Base-by-base conservation (phyloP, 2,888 invertebrate species). In the Serripes groenlandicus region DNA sequence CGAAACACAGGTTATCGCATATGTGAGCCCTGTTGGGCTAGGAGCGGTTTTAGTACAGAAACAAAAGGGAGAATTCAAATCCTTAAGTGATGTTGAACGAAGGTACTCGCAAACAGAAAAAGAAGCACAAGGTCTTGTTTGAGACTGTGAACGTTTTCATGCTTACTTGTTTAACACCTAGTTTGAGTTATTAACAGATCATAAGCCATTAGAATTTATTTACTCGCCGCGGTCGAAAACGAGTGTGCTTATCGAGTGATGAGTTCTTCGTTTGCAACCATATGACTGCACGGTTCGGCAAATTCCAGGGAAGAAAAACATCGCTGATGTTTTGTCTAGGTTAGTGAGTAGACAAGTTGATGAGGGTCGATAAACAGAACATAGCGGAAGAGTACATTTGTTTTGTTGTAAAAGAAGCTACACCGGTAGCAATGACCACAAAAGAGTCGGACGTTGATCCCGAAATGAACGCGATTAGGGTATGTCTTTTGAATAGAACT, bases 111-210 rank as follows among this genome's bases (percentile, higher is more conserved):
- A 90, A 74, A 86, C 86, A 42, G 89, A 90, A 49, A 74, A 70
- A 64, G 84, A 84, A 42, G 86, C 82, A 0, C 70, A 82, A 2
- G 82, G 35, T 1, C 69, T 90, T 11, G 83, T 86, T 28, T 88
- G 88, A 90, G 86, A 87, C n/a, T 87, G 81, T 69, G 88, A 89
- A 77, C 85, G 91, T 52, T 91, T 89, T 11, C 78, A 87, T 26
- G 4, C 81, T 21, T 91, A 82, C 32, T 64, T 92, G 5, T 81
- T 77, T 32, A 91, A 91, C 9, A 80, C 28, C n/a, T 49, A 73
- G 1, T 83, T 86, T 64, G 78, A 86, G 49, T 54, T 86, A 7
- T 26, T 91, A 28, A 91, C 89, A 0, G 91, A 91, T 64, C 91
- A 91, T 75, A 89, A 90, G 78, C 89, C 91, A 23, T 69, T 92